Evolutionary conservation across 1,140 invertebrate genomes (phyloP), one percentile per base, ranked within the genome.

Genomic region (Pinna nobilis): DNA sequence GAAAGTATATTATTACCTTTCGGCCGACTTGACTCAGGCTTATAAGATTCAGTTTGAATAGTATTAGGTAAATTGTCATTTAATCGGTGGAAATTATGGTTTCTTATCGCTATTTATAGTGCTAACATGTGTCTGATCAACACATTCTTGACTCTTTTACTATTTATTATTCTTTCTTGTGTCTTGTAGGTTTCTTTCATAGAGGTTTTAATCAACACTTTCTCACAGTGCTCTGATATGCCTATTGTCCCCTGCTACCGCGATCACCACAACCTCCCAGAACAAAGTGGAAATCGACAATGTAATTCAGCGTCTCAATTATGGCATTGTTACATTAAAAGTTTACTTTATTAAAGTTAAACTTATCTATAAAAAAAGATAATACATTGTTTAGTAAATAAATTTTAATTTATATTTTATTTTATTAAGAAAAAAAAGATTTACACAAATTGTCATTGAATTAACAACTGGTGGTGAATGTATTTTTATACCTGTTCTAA

Each of bases 191-290:
- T 44, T 44, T 44, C 41, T 44, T 44, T 44, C 41, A 44, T 44
- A 44, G 49, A 50, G 49, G 49, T 50, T 50, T 50, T 50, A 50
- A 50, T 50, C 49, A 50, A 50, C 49, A 50, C 49, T 50, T 50
- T 50, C 49, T 50, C 49, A 50, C 49, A 50, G 49, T 50, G 49
- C 49, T 50, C 49, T 50, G 49, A 50, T 50, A 50, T 50, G 49
- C 49, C 49, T 50, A 50, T 50, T 50, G 25, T 50, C 49, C 49
- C 49, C 49, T 50, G 6, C 25, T 20, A 50, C 49, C 49, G 49
- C 49, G n/a, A 50, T 50, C 49, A 50, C 49, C 49, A 50, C 49
- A 50, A 50, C 49, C 49, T 50, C 49, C 49, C 41, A 11, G 41
- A 44, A 44, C 41, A 44, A 44, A 44, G 41, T 44, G 41, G 41